Base-by-base conservation (phyloP, 1,140 invertebrate genomes). In the Trissolcus basalis region DNA sequence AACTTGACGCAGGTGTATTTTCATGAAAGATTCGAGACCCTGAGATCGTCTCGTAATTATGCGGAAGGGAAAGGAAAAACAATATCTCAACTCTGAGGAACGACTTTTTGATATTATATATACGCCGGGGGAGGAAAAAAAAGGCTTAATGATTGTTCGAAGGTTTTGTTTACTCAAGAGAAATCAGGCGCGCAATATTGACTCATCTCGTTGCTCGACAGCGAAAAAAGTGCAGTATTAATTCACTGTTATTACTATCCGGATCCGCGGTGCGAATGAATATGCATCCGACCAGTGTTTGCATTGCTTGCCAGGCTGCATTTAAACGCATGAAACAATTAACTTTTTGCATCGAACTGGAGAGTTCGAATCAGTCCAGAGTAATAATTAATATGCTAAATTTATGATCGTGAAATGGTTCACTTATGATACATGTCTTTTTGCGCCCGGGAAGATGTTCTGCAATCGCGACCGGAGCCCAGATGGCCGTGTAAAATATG, bases 231-330 rank as follows among this genome's bases (percentile, higher is more conserved):
- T 27, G 11, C 39, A n/a, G 58, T 50, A 27, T 68, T 71, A 63
- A 77, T 68, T 58, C 58, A 60, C 43, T 68, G 56, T 63, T 68
- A 72, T 70, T 76, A 70, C 67, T 55, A 27, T 27, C 19, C 10
- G n/a, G 44, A 43, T 65, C 47, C 44, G 35, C 36, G 16, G 35
- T 59, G 43, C 12, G 58, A 71, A 61, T 77, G 67, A 77, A 77
- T 67, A 77, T 71, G 68, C 67, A 77, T 70, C 73, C 67, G 74
- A 49, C 59, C 14, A 58, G 27, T 71, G 61, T 71, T 71, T 71
- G 61, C 56, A 11, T 68, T 77, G 67, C 67, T 70, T 70, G 73
- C 48, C 14, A 9, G 35, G 15, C 44, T 49, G 41, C 48, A 56
- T 63, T 61, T 63, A 47, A 61, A 45, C 45, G 65, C 47, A 61